phyloP scores from a whole-genome alignment of 2,113 vertebrate genomes.

The Nesogale talazaci region DNA sequence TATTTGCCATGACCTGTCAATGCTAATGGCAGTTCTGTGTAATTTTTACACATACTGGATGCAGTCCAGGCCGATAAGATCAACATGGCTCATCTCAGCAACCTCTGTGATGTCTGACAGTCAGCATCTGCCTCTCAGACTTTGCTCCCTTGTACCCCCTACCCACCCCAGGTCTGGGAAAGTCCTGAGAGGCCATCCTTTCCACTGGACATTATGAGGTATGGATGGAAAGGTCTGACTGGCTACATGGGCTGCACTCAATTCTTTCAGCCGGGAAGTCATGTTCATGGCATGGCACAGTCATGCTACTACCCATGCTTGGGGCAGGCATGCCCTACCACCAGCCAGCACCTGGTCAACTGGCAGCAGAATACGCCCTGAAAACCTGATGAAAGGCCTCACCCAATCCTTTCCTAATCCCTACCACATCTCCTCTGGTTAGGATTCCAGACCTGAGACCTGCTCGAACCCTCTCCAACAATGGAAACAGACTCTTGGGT shows the following conservation, averaged over 20 bases:
- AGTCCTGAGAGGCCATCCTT: slow-evolving; percentile 7
- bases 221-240: slow-evolving; percentile 50
- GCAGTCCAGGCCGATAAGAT: background rate
- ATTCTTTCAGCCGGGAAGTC: slow-evolving; percentile 41
- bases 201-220: slow-evolving; percentile 30
- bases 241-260: slow-evolving; percentile 65
- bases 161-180: background rate
- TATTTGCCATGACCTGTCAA: background rate
- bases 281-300: slow-evolving; percentile 61
- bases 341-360: background rate
- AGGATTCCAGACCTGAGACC: slow-evolving; percentile 66
- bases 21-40: background rate
- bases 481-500: slow-evolving; percentile 78
- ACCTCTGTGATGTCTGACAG: background rate
- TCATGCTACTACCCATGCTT: slow-evolving; percentile 58
- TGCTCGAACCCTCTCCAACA: slow-evolving; percentile 75
- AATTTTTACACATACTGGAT: background rate
- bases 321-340: slow-evolving; percentile 25
- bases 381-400: slow-evolving; percentile 62
- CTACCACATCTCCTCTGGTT: slow-evolving; percentile 77
- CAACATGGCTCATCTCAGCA: background rate
- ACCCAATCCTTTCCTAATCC: slow-evolving; percentile 76
- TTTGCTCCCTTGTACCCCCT: background rate
- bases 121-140: background rate
- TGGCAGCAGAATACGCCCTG: slow-evolving; percentile 18